Percentiles rank a stretch among this genome's conserved stretches.
Evolutionary conservation across 2,797 vertebrate genomes (phyloP).

Genomic region (Cossypha heuglini): DNA sequence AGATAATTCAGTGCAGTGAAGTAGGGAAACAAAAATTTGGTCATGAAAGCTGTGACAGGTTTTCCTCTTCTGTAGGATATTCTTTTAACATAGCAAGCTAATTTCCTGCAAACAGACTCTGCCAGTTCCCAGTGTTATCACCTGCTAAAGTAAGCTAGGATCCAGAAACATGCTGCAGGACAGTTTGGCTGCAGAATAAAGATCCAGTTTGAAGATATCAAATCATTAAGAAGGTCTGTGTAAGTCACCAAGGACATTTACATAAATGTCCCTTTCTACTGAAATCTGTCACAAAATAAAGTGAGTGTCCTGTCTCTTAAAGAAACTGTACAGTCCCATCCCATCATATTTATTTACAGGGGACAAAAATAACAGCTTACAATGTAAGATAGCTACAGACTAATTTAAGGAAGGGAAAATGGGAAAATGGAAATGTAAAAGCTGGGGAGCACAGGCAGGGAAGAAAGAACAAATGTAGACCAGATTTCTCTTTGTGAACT

Average conservation of each 20-base stretch:
- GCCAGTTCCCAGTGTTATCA: background rate
- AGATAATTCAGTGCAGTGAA: background rate
- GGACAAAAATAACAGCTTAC: background rate
- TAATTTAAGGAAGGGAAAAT: background rate
- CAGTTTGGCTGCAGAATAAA: background rate
- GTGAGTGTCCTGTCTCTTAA: background rate
- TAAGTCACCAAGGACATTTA: background rate
- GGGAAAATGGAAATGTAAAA: background rate
- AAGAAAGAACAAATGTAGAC: background rate
- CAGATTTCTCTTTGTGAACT: background rate
- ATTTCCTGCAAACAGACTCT: background rate
- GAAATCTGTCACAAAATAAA: background rate
- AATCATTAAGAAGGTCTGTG: background rate
- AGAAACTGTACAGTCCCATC: background rate
- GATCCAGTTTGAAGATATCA: background rate
- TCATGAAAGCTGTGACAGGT: background rate
- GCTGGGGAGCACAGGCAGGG: fast-evolving
- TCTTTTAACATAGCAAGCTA: background rate
- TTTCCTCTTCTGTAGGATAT: background rate
- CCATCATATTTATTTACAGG: background rate
- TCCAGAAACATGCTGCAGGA: background rate
- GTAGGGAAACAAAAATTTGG: background rate
- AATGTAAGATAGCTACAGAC: background rate
- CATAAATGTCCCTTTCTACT: background rate
- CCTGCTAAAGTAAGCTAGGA: background rate